Percentiles rank a stretch among this genome's conserved stretches.
These are phyloP conservation scores for Dunckerocampus dactyliophorus DNA, from an alignment of 2,113 vertebrate species.

Conservation along the genomic window DNA sequence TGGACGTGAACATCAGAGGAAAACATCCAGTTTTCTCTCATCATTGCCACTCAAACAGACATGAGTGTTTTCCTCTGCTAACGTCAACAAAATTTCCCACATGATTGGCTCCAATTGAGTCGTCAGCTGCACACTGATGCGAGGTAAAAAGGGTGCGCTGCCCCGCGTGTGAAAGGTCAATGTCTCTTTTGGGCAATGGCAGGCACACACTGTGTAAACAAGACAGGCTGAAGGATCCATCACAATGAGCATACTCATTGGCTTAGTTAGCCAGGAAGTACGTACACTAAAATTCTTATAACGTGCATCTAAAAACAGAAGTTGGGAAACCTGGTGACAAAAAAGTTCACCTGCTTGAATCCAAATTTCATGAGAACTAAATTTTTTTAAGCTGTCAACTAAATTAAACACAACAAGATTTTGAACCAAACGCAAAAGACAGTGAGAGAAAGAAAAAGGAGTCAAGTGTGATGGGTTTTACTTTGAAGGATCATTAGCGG, in stretches of 20 bases:
- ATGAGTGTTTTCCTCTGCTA: conserved; percentile 7
- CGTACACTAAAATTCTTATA: conserved; percentile 10
- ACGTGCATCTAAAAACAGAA: no score
- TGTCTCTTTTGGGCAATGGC: conserved; percentile 40
- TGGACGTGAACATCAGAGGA: conserved; percentile 44
- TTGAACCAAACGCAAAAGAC: neutral
- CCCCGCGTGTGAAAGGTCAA: conserved; percentile 63
- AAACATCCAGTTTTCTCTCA: conserved; percentile 35
- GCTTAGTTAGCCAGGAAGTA: conserved; percentile 34
- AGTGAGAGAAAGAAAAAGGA: neutral
- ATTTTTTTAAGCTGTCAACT: no score
- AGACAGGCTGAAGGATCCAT: conserved; percentile 53
- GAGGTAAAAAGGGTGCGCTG: conserved; percentile 51
- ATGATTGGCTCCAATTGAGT: conserved; percentile 35
- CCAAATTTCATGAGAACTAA: no score
- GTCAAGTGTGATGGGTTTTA: neutral
- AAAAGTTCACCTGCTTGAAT: no score
- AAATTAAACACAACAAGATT: no score
- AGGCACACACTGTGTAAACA: conserved; percentile 53
- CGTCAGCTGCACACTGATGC: conserved; percentile 42
- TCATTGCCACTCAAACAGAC: conserved; percentile 5
- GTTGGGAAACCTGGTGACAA: no score
- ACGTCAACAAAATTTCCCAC: conserved; percentile 18
- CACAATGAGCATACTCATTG: conserved; percentile 37
- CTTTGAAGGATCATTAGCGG: conserved; percentile 4